Base-by-base conservation (phyloP, 2,113 vertebrate genomes). In the Nicator chloris region DNA sequence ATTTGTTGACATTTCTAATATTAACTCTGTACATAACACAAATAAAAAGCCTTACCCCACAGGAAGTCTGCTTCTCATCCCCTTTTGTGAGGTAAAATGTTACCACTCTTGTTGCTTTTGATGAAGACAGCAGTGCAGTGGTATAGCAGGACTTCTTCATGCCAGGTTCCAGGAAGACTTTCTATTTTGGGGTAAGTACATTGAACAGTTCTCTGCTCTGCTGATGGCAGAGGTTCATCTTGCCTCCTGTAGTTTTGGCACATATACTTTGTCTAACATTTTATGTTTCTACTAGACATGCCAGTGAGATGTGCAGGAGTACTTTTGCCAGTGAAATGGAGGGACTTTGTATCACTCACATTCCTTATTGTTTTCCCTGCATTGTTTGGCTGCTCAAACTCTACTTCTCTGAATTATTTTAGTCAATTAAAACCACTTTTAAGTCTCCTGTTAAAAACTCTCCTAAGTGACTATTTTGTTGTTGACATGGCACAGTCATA, bases 291-390 rank as follows among this genome's bases (percentile, higher is more conserved):
- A 3, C 31, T 40, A 68, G 39, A 66, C 15, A 4, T 35, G 30
- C 30, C 51, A 54, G 28, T 39, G 47, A 90, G 39, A n/a, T 78
- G 6, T 15, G 31, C 8, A 31, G 24, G 24, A 84, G 20, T 63
- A 13, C 4, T 35, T 90, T 85, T 71, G 33, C 42, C 15, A 7
- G 19, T 71, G 20, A 85, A 92, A 39, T 31, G 65, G 28, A 39
- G 15, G 12, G 9, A 57, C 1, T 2, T 90, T 37, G 27, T 68
- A 26, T 59, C 24, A 63, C 22, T 50, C 56, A 15, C 0, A 0
- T 47, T 82, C 5, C 14, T 79, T 45, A n/a, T 22, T 59, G 39
- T 39, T 92, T 87, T 56, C 27, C 33, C 37, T 51, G 30, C 15
- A 23, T 19, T 35, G 6, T 50, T 64, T 91, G 37, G 12, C 40